Percentiles rank a stretch among this genome's conserved stretches.
Conservation (phyloP, 2,113 vertebrate genomes). For the Daubentonia madagascariensis region DNA sequence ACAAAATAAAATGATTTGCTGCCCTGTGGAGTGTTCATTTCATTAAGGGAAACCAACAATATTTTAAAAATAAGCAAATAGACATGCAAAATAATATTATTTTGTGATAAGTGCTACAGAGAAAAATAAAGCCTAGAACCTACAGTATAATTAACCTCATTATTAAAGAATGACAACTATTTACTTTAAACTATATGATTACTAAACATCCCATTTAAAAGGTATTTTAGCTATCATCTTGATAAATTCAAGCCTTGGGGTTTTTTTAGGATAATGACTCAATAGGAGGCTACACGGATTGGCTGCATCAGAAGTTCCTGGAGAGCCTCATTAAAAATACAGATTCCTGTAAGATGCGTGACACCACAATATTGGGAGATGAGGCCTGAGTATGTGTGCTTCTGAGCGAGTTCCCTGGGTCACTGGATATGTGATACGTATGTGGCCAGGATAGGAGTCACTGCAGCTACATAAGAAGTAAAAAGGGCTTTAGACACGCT, state of each 20-base stretch:
- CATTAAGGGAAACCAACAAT: neutral
- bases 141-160: neutral
- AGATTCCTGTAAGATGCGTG: neutral
- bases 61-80: neutral
- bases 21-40: neutral
- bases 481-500: neutral
- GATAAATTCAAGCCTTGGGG: neutral
- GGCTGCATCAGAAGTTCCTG: neutral
- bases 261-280: neutral
- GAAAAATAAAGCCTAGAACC: neutral
- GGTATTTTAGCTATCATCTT: neutral
- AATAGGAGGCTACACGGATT: neutral
- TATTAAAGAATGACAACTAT: neutral
- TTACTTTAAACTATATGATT: neutral
- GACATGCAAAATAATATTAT: neutral
- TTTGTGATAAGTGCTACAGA: neutral
- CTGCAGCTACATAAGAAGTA: neutral
- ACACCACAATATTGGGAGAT: neutral
- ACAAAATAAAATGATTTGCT: neutral
- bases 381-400: neutral
- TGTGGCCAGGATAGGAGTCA: neutral
- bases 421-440: neutral
- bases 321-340: neutral
- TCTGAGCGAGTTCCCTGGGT: neutral
- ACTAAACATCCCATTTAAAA: neutral